Percentiles rank a stretch among this genome's conserved stretches.
Evolutionary conservation across 2,888 invertebrate species (phyloP).

Genomic region (Lagria hirta): DNA sequence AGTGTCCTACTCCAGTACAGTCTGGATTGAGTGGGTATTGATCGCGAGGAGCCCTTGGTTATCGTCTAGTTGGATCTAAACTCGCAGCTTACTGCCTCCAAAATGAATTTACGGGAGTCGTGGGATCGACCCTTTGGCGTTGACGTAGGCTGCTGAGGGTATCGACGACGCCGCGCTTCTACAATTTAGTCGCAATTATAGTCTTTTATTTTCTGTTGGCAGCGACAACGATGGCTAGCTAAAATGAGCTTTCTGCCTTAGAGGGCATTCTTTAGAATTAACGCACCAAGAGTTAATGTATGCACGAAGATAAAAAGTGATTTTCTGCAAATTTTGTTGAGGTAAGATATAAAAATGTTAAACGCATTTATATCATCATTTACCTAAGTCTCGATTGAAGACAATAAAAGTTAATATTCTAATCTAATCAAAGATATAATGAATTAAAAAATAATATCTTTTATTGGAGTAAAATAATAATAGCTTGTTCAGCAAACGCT

Average conservation of each 20-base stretch:
- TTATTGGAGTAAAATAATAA: no score
- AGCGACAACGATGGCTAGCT: constrained; percentile 15
- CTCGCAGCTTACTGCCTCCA: constrained; percentile 35
- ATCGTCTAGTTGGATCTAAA: constrained; percentile 29
- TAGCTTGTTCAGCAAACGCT: no score
- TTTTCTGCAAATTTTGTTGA: no score
- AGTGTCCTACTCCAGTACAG: constrained; percentile 14
- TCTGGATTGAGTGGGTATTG: constrained; percentile 24
- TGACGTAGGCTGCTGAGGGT: constrained; percentile 10
- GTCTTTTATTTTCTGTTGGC: constrained; percentile 22
- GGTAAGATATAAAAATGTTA: no score
- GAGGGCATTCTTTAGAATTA: constrained; percentile 18
- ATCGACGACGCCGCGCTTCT: no score
- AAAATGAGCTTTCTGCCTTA: constrained; percentile 20
- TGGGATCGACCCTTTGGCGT: constrained; percentile 19
- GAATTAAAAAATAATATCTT: no score
- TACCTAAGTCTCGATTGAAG: no score
- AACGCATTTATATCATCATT: no score
- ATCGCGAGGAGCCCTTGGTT: constrained; percentile 19
- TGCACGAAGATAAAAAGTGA: no score
- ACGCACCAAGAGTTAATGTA: constrained; percentile 15
- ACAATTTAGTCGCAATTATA: constrained; percentile 24
- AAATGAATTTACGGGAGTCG: constrained; percentile 32
- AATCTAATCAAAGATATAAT: no score
- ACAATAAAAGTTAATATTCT: no score